Conservation (phyloP, 2,888 invertebrate species). For the Tribolium freemani region DNA sequence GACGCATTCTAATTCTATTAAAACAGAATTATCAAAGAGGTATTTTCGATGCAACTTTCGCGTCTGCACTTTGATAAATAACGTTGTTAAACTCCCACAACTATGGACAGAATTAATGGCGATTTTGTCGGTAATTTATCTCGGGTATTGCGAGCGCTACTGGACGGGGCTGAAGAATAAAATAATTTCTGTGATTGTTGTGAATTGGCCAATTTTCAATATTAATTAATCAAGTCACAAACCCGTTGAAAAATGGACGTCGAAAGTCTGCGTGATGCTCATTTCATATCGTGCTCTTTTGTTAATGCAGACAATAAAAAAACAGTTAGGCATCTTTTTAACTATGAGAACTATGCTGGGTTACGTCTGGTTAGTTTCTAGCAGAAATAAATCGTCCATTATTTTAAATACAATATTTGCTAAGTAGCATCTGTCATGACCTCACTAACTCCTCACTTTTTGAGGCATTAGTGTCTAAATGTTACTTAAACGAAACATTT, state of each 20-base stretch:
- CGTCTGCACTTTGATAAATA: conserved; percentile 27
- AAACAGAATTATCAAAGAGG: neutral
- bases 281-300: conserved; percentile 5
- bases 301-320: conserved; percentile 14
- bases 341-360: conserved; percentile 7
- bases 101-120: conserved; percentile 34
- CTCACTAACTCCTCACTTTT: neutral
- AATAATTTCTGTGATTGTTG: no score
- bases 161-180: neutral
- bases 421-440: no score
- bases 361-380: neutral
- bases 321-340: conserved; percentile 18
- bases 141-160: conserved; percentile 29
- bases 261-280: conserved; percentile 4
- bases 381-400: neutral
- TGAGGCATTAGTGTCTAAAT: neutral
- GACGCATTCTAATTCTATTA: neutral
- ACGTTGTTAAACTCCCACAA: conserved; percentile 24
- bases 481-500: neutral
- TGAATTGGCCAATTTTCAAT: no score
- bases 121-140: conserved; percentile 36
- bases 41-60: neutral
- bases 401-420: neutral
- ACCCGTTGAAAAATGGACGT: neutral
- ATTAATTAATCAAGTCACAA: neutral